Base-by-base conservation (phyloP, 2,888 invertebrate species). In the Pollenia griseotomentosa region DNA sequence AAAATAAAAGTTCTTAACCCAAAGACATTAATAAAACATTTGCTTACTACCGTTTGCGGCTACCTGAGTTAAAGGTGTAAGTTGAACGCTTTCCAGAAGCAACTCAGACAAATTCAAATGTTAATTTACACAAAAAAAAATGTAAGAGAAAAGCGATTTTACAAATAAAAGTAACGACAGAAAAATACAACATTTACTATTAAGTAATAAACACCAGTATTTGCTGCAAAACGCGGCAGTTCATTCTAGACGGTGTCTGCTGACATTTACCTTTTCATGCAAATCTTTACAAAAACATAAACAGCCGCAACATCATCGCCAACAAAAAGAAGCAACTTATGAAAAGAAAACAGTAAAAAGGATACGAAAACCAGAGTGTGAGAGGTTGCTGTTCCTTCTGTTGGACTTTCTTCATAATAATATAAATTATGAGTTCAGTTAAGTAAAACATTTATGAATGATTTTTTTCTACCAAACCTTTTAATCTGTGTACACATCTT, bases 401-500 rank as follows among this genome's bases (percentile, higher is more conserved):
- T 48, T 61, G 46, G n/a, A n/a, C 16, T 53, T 51, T 44, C 40
- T 70, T 33, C 10, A 16, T 46, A 59, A 68, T 75, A 66, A 73
- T 79, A 48, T 74, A 44, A 84, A 78, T 68, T 74, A 79, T 84
- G 68, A 77, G 53, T 19, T 40, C 53, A 63, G 46, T 71, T 55
- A 19, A 46, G 46, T 85, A 80, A 44, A 80, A 74, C 74, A 84
- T 84, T 80, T 79, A 59, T 77, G 63, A 77, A 55, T 68, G 44
- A 48, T 46, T 65, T 80, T 61, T 48, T 59, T 57, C 46, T 2
- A 19, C 19, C 1, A 68, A 70, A 70, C n/a, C 75, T 77, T 77
- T 77, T 80, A 85, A 85, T 80, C 61, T 55, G 16, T 75, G 53
- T 57, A 63, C 42, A 77, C 51, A 81, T 66, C 81, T 81, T 85